Evolutionary conservation across 1,140 invertebrate genomes (phyloP).

Genomic region (Drosophila tani): DNA sequence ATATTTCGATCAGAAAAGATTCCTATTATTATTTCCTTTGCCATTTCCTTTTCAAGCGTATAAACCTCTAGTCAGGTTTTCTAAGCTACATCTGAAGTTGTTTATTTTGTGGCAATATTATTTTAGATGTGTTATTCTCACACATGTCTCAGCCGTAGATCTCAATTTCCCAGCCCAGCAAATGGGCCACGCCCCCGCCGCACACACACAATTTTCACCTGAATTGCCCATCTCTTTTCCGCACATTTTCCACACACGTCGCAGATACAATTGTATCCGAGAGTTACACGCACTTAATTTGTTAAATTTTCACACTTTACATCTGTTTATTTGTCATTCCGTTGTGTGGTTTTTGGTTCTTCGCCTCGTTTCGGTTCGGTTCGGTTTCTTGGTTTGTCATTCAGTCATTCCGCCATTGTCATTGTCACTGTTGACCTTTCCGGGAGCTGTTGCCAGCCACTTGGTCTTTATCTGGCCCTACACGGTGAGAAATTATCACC

Average conservation of each 20-base stretch:
- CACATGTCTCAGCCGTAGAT: not conserved
- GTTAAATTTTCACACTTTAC: conserved; percentile 79
- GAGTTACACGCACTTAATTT: conserved; percentile 70
- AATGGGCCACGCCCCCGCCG: conserved; percentile 21
- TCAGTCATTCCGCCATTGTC: conserved; percentile 24
- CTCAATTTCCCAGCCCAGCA: conserved; percentile 5
- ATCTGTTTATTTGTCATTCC: conserved; percentile 56
- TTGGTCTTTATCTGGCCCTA: conserved; percentile 33
- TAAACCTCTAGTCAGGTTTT: not conserved
- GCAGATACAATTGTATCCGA: conserved; percentile 38
- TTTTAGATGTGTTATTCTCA: not conserved
- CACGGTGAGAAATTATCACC: conserved; percentile 16
- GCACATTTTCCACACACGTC: conserved; percentile 10
- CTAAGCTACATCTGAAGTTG: conserved; percentile 2
- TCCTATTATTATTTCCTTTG: not conserved
- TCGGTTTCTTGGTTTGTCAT: conserved; percentile 36
- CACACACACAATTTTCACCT: conserved; percentile 17
- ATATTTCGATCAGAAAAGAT: not conserved
- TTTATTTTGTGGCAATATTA: conserved; percentile 24
- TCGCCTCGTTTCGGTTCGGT: not conserved
- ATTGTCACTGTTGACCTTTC: conserved; percentile 73
- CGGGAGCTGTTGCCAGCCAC: conserved; percentile 36
- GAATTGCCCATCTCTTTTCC: conserved; percentile 33
- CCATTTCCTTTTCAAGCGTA: not conserved
- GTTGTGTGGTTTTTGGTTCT: conserved; percentile 33